A percentile compares a stretch with the other conserved stretches of the same genome.
Evolutionary conservation across 2,888 invertebrate species (phyloP).

Genomic region (Nomada ruficornis): DNA sequence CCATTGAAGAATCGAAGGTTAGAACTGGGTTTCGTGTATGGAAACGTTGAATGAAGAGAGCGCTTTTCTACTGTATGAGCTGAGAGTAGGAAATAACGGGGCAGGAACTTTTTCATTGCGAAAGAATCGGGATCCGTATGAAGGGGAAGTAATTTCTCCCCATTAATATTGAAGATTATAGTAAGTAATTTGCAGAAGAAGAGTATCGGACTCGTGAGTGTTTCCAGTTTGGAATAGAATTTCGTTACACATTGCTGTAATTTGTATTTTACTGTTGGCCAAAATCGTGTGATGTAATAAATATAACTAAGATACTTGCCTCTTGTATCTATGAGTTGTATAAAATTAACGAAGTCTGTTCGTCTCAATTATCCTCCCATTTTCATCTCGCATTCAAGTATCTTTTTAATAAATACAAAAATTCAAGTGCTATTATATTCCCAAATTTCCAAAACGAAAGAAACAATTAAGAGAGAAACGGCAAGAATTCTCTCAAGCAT

Average conservation of each 20-base stretch:
- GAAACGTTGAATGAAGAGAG: conserved; percentile 8
- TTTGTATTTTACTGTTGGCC: too few relatives aligned
- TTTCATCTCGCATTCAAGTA: conserved; percentile 7
- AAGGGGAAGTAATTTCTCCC: conserved; percentile 10
- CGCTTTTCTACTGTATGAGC: neutral
- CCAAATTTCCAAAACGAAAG: too few relatives aligned
- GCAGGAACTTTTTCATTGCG: neutral
- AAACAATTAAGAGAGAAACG: too few relatives aligned
- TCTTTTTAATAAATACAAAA: too few relatives aligned
- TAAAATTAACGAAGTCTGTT: conserved; percentile 2
- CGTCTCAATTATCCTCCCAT: too few relatives aligned
- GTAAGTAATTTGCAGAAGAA: neutral
- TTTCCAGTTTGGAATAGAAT: neutral
- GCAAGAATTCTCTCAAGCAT: too few relatives aligned
- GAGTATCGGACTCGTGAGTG: too few relatives aligned
- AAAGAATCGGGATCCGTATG: neutral
- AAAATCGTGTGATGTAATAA: too few relatives aligned
- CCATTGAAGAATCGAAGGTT: conserved; percentile 9
- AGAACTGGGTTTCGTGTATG: neutral
- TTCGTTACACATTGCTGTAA: too few relatives aligned
- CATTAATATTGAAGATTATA: neutral
- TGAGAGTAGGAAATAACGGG: conserved; percentile 5
- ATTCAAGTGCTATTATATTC: too few relatives aligned
- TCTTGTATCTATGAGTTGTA: too few relatives aligned
- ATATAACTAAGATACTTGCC: too few relatives aligned